These are phyloP conservation scores for Sapayoa aenigma DNA, from an alignment of 2,113 vertebrate genomes.

Conservation along the genomic window DNA sequence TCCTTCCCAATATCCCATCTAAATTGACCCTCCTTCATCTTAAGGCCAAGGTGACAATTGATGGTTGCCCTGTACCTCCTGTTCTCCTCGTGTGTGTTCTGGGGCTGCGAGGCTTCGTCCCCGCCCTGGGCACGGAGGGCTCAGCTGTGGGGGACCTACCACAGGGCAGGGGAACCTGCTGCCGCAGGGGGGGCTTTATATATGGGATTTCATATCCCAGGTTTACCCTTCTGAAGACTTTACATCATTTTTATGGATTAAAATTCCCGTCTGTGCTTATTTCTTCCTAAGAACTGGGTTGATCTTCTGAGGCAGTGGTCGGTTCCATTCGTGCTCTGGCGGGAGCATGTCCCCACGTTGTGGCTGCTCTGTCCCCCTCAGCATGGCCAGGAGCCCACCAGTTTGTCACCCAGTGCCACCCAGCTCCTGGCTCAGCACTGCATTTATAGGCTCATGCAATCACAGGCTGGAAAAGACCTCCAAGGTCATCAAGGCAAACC, in stretches of 20 bases:
- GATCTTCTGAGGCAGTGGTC: fast-evolving
- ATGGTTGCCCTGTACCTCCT: not conserved
- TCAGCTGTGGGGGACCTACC: not conserved
- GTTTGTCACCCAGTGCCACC: not conserved
- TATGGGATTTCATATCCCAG: not conserved
- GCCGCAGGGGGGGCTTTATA: not conserved
- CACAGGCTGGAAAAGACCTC: not conserved
- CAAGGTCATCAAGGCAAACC: fast-evolving
- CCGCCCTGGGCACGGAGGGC: not conserved
- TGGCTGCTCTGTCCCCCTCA: not conserved
- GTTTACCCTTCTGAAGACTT: not conserved
- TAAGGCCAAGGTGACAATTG: not conserved
- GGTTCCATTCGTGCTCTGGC: fast-evolving
- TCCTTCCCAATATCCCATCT: not conserved
- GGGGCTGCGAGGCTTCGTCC: not conserved
- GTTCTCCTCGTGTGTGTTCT: fast-evolving
- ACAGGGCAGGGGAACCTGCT: not conserved
- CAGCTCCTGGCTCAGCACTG: fast-evolving
- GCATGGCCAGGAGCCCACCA: not conserved
- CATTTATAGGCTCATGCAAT: fast-evolving
- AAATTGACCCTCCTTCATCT: not conserved
- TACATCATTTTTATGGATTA: not conserved
- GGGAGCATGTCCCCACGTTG: fast-evolving
- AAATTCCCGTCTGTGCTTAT: not conserved
- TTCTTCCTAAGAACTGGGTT: not conserved